These are phyloP conservation scores for Sapajus apella DNA, from an alignment of 2,113 vertebrate species.

Conservation along the genomic window DNA sequence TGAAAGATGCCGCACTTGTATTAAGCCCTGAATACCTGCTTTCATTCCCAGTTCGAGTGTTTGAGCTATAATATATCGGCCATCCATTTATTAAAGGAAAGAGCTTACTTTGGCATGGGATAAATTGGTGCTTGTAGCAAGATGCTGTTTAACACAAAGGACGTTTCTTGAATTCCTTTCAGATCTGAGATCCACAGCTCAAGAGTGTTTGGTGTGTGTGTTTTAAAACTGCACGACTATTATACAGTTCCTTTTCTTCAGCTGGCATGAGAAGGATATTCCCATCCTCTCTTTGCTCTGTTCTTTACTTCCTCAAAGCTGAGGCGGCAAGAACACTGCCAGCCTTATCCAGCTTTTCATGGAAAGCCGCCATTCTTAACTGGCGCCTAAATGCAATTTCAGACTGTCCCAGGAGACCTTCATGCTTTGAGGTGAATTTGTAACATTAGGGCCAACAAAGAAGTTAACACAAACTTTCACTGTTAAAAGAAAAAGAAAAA, in stretches of 20 bases:
- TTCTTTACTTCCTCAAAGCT: constrained; percentile 68
- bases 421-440: constrained; percentile 62
- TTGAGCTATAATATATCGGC: constrained; percentile 49
- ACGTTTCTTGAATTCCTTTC: constrained; percentile 58
- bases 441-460: constrained; percentile 58
- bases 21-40: constrained; percentile 49
- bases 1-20: neutral
- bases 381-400: constrained; percentile 52
- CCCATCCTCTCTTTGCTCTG: constrained; percentile 38
- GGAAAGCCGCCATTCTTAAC: constrained; percentile 70
- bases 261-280: constrained; percentile 72
- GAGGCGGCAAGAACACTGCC: constrained; percentile 73
- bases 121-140: constrained; percentile 60
- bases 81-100: constrained; percentile 43
- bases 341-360: constrained; percentile 64
- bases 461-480: constrained; percentile 65
- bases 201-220: constrained; percentile 37
- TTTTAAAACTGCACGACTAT: constrained; percentile 47
- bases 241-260: constrained; percentile 65
- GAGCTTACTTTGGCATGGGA: constrained; percentile 59
- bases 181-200: neutral
- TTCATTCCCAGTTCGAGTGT: neutral
- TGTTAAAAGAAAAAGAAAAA: constrained; percentile 1
- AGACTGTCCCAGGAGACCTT: constrained; percentile 54
- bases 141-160: constrained; percentile 59